Percentiles rank a stretch among this genome's conserved stretches.
Conservation (phyloP, 53 echinoderm and acorn worm species). For the Antedon mediterranea region DNA sequence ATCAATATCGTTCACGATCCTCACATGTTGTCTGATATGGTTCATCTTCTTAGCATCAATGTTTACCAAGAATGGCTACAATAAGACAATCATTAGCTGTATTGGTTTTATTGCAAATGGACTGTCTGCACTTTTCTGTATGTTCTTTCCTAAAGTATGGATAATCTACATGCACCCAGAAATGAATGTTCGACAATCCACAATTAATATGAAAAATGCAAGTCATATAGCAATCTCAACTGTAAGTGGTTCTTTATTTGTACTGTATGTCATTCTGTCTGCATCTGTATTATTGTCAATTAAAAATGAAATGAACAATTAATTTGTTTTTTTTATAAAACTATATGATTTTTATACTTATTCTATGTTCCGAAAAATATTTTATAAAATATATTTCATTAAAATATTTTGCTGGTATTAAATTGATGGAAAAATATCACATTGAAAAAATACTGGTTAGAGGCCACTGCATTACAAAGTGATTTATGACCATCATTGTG, state of each 20-base stretch:
- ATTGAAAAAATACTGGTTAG: too few species aligned
- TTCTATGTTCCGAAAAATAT: too few species aligned
- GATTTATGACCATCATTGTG: too few species aligned
- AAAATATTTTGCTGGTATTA: too few species aligned
- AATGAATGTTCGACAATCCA: conserved; percentile 62
- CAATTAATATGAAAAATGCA: conserved; percentile 22
- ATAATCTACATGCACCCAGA: conserved; percentile 59
- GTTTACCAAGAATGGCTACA: conserved; percentile 31
- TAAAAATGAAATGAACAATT: too few species aligned
- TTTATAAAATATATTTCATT: too few species aligned
- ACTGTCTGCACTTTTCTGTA: conserved; percentile 44
- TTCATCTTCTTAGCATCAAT: conserved; percentile 60
- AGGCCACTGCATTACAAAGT: too few species aligned
- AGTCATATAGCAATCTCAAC: neutral
- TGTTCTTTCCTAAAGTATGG: conserved; percentile 73
- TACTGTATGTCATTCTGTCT: neutral
- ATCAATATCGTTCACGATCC: conserved; percentile 80
- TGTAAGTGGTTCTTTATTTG: neutral
- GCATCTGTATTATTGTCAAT: too few species aligned
- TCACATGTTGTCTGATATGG: conserved; percentile 56
- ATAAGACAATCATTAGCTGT: conserved; percentile 38
- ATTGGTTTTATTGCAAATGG: conserved; percentile 51
- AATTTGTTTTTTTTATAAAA: too few species aligned
- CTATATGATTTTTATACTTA: too few species aligned
- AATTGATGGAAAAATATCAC: too few species aligned